phyloP scores from a whole-genome alignment of 2,888 invertebrate genomes.

The Drosophila conformis region DNA sequence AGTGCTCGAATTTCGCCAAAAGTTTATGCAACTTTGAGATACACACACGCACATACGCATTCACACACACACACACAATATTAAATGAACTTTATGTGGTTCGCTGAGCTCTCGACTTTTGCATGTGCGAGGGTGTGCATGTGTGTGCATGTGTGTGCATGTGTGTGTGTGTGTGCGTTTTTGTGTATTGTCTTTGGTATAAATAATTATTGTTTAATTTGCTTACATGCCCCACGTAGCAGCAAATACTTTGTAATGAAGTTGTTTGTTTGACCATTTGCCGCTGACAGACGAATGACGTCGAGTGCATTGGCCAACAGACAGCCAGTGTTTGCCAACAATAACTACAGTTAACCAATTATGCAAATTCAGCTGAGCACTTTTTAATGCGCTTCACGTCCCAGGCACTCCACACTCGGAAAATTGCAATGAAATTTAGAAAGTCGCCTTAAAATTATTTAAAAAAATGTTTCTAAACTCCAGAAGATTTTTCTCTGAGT shows the following conservation, averaged over 20 bases:
- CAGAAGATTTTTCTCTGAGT: neutral
- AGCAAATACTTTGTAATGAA: constrained; percentile 53
- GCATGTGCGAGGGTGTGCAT: constrained; percentile 18
- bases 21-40: constrained; percentile 55
- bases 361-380: constrained; percentile 55
- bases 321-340: neutral
- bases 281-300: constrained; percentile 43
- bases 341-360: constrained; percentile 21
- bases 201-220: constrained; percentile 78
- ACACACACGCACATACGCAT: constrained; percentile 22
- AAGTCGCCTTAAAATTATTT: neutral
- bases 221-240: constrained; percentile 39
- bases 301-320: constrained; percentile 46
- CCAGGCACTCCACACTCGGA: constrained; percentile 1
- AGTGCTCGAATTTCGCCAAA: constrained; percentile 64
- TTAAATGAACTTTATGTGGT: constrained; percentile 64
- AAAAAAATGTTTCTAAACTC: neutral
- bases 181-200: constrained; percentile 38
- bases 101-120: constrained; percentile 43
- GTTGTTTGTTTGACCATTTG: constrained; percentile 52
- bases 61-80: constrained; percentile 24
- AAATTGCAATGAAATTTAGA: neutral
- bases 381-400: constrained; percentile 61
- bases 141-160: neutral
- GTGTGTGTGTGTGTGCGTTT: neutral